Conservation (phyloP, 2,113 vertebrate genomes). For the Colossoma macropomum region DNA sequence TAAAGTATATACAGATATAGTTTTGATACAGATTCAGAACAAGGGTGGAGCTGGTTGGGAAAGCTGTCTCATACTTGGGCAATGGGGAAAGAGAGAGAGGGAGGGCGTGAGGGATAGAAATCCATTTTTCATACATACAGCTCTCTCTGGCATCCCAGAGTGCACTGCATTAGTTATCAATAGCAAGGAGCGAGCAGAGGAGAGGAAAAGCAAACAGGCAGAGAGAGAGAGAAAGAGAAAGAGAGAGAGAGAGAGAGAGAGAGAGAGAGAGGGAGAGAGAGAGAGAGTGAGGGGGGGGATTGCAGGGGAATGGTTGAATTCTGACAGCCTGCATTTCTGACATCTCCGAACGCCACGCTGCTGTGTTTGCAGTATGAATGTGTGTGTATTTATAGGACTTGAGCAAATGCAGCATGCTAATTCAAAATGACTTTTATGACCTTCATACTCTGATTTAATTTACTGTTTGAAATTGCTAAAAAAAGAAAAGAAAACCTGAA, state of each 20-base stretch:
- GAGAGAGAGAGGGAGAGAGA: conserved; percentile 18
- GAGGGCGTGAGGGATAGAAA: conserved; percentile 58
- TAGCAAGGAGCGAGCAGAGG: conserved; percentile 60
- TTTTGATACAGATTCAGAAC: conserved; percentile 71
- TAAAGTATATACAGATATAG: too few species aligned
- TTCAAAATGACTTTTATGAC: background rate
- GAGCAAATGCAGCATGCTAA: background rate
- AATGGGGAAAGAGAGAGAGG: conserved; percentile 57
- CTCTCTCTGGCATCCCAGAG: conserved; percentile 55
- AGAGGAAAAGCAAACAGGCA: background rate
- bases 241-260: too few species aligned
- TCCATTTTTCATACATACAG: conserved; percentile 74
- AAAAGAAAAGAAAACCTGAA: background rate
- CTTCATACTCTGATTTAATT: background rate
- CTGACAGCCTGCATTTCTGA: conserved; percentile 21
- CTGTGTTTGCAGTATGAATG: background rate
- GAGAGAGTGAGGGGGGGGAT: conserved; percentile 30
- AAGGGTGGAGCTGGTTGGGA: conserved; percentile 63
- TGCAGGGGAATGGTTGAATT: conserved; percentile 7
- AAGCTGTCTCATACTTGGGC: conserved; percentile 65
- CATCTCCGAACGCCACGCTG: background rate
- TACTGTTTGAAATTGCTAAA: background rate
- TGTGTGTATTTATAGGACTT: background rate
- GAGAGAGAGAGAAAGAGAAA: background rate
- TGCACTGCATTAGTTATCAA: conserved; percentile 70